Evolutionary conservation across 2,888 invertebrate species (phyloP), one percentile per base, ranked within the genome.

Genomic region (Lycia hirtaria): DNA sequence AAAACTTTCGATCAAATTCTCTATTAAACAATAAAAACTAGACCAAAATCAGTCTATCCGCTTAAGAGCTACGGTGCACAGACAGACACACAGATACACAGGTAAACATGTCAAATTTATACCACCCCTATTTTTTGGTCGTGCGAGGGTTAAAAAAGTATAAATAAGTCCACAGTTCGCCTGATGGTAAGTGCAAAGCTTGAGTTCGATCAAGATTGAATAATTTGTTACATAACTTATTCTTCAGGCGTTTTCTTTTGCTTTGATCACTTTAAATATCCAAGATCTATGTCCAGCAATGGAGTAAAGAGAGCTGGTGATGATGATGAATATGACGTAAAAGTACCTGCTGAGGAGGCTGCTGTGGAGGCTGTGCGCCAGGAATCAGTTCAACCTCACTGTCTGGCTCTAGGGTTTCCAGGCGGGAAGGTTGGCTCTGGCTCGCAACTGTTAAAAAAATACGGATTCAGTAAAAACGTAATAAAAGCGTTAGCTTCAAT

Each of bases 381-480:
- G 92, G 90, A 1, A 92, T 78, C 33, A 92, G 74, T 59, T 92
- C 92, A 26, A 92, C 92, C 61, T 92, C 91, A 50, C 85, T 90
- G 65, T 91, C 88, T 0, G 92, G 92, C 38, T 92, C 92, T 47
- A 92, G 58, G 19, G 73, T 81, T 62, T 91, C 92, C 28, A 91
- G 69, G 0, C 87, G 77, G 0, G 85, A 72, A 1, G 85, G 79
- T 10, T 62, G 65, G 17, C 50, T 60, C 9, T 54, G 56, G 40
- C 48, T 55, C 3, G 56, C 58, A 9, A 55, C 72, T 30, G 37
- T 4, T 68, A 66, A 4, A 10, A 30, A 24, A 24, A 7, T 24
- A 2, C n/a, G n/a, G n/a, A n/a, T n/a, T n/a, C n/a, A n/a, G n/a
- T n/a, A n/a, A n/a, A n/a, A n/a, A n/a, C n/a, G n/a, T n/a, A n/a